These are phyloP conservation scores for Xanthorhoe designata DNA, from an alignment of 2,888 invertebrate genomes.

Conservation along the genomic window DNA sequence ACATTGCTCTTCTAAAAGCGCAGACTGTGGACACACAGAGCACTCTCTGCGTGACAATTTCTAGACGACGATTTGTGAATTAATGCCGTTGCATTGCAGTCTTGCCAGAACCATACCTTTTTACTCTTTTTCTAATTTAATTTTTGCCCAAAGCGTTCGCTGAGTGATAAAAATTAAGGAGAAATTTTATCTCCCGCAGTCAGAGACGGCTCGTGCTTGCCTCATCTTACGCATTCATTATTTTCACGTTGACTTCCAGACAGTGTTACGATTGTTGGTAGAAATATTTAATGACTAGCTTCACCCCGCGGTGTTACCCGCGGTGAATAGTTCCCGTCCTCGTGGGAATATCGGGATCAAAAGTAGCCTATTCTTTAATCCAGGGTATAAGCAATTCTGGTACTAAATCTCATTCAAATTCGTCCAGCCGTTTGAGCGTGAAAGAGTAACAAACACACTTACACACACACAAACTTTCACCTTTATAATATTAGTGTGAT, in stretches of 20 bases:
- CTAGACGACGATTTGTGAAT: slow-evolving; percentile 56
- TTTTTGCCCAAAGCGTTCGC: slow-evolving; percentile 46
- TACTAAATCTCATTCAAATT: too few species aligned
- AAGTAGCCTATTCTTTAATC: too few species aligned
- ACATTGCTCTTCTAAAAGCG: slow-evolving; percentile 9
- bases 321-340: too few species aligned
- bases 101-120: slow-evolving; percentile 51
- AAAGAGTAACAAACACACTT: too few species aligned
- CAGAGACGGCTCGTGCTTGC: slow-evolving; percentile 33
- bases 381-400: too few species aligned
- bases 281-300: not conserved
- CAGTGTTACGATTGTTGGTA: not conserved
- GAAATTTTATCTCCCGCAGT: slow-evolving; percentile 48
- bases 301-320: too few species aligned
- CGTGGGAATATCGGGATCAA: too few species aligned
- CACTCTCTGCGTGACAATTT: slow-evolving; percentile 52
- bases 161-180: slow-evolving; percentile 47
- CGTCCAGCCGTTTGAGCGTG: too few species aligned
- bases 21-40: slow-evolving; percentile 31
- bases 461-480: too few species aligned
- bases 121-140: slow-evolving; percentile 53
- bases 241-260: not conserved
- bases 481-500: too few species aligned
- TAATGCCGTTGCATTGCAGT: slow-evolving; percentile 55
- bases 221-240: slow-evolving; percentile 8